Conservation (phyloP, 1,140 invertebrate genomes). For the Conus ventricosus region DNA sequence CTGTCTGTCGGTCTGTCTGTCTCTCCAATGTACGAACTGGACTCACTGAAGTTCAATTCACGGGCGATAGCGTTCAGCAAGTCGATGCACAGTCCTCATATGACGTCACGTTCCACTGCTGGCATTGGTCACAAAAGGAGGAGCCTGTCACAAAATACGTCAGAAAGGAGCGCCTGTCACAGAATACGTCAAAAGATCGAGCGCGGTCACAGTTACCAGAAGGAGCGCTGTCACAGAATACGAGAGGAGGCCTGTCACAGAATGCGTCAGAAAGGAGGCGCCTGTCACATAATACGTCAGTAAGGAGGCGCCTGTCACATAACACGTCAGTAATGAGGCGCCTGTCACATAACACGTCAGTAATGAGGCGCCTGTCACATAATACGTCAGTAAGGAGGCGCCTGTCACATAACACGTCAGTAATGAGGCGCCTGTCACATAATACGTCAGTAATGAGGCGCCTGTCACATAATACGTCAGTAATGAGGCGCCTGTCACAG, state of each 20-base stretch:
- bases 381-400: too few relatives aligned
- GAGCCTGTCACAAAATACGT: conserved; percentile 18
- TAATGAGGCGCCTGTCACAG: too few relatives aligned
- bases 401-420: too few relatives aligned
- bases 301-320: neutral
- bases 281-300: neutral
- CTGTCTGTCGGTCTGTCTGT: neutral
- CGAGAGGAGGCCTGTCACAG: neutral
- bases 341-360: too few relatives aligned
- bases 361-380: too few relatives aligned
- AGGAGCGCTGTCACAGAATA: neutral
- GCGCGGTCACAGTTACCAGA: neutral
- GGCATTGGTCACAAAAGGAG: conserved; percentile 40
- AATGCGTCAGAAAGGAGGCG: neutral
- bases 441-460: conserved; percentile 19
- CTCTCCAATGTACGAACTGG: too few relatives aligned
- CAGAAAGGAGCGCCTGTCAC: too few relatives aligned
- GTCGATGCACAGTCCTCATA: conserved; percentile 60
- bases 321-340: neutral
- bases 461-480: conserved; percentile 11
- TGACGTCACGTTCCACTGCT: neutral
- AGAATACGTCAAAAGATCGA: neutral
- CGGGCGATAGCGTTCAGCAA: conserved; percentile 59
- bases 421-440: too few relatives aligned
- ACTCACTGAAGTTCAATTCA: conserved; percentile 70